These are phyloP conservation scores for Chromoteleia sp. DNA, from an alignment of 2,888 invertebrate genomes.

Conservation along the genomic window DNA sequence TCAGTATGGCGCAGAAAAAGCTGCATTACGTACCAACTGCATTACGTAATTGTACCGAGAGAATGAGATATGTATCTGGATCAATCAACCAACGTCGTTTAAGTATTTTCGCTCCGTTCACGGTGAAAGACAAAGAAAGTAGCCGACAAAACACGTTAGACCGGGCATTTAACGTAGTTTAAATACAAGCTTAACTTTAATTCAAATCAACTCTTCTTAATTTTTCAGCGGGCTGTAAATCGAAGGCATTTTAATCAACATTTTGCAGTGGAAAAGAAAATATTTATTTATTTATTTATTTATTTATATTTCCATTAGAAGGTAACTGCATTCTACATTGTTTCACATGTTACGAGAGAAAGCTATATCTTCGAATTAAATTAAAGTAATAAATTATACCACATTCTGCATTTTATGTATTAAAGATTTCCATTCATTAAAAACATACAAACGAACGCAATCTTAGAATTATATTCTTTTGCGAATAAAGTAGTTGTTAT, in stretches of 20 bases:
- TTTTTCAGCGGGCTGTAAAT: neutral
- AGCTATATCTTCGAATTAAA: no score
- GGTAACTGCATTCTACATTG: no score
- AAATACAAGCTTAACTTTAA: no score
- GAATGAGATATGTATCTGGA: slow-evolving; percentile 61
- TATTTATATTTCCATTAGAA: slow-evolving; percentile 4
- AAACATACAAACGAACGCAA: no score
- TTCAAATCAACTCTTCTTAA: slow-evolving; percentile 21
- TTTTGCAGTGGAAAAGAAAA: no score
- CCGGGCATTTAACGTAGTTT: slow-evolving; percentile 18
- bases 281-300: neutral
- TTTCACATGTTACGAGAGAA: no score
- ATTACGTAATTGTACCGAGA: slow-evolving; percentile 65
- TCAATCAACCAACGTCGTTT: slow-evolving; percentile 53
- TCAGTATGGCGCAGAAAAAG: slow-evolving; percentile 57
- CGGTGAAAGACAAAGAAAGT: slow-evolving; percentile 11
- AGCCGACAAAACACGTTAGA: slow-evolving; percentile 1
- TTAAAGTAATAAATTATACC: no score
- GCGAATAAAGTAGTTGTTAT: neutral
- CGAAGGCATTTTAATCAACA: no score
- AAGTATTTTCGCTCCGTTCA: slow-evolving; percentile 51
- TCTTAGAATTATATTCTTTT: no score
- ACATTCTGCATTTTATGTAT: no score
- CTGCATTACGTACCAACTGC: slow-evolving; percentile 58
- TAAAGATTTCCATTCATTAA: no score